Percentiles rank a stretch among this genome's conserved stretches.
phyloP scores from a whole-genome alignment of 2,113 vertebrate species.

The Salvator merianae region DNA sequence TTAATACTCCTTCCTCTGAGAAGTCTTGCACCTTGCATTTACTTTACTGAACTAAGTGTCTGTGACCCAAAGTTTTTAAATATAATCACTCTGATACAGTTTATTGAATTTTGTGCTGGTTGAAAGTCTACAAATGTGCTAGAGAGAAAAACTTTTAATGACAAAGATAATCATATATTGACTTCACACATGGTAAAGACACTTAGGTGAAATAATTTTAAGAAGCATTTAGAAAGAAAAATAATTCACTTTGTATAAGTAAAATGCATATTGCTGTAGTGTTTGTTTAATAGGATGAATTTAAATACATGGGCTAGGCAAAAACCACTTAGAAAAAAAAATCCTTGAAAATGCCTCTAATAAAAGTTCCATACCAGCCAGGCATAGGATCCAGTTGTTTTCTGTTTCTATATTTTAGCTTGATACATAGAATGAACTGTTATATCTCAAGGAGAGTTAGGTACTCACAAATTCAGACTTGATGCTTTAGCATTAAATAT shows the following conservation, averaged over 20 bases:
- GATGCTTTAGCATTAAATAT: no score
- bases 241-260: neutral
- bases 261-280: neutral
- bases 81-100: slow-evolving; percentile 8
- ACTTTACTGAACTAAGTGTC: slow-evolving; percentile 15
- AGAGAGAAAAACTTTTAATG: neutral
- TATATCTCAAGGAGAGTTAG: no score
- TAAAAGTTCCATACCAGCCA: neutral
- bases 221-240: neutral
- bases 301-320: neutral
- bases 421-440: no score
- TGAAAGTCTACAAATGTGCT: neutral
- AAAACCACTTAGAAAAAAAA: neutral
- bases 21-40: slow-evolving; percentile 24
- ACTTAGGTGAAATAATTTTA: neutral
- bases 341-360: neutral
- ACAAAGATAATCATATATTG: neutral
- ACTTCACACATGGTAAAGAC: neutral
- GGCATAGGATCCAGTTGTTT: no score
- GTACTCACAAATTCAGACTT: no score
- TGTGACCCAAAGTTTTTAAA: neutral
- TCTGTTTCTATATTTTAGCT: no score
- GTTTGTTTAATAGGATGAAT: neutral
- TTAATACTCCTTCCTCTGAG: slow-evolving; percentile 11
- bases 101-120: slow-evolving; percentile 20